Conservation (phyloP, 1,140 invertebrate genomes). For the Liolophura sinensis region DNA sequence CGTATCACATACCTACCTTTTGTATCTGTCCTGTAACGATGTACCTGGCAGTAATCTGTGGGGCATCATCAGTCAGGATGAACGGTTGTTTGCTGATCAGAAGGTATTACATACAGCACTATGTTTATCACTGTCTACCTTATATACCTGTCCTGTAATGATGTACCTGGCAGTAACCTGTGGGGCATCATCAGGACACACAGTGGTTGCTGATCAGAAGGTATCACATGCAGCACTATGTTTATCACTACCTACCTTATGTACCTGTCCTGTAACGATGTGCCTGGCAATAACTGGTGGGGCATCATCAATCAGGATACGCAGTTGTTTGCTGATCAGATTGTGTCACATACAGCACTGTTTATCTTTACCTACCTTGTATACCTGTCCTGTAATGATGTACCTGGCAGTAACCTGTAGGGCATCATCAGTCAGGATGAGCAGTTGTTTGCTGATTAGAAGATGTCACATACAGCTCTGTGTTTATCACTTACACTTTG, state of each 20-base stretch:
- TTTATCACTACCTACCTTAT: too few relatives aligned
- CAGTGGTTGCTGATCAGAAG: conserved; percentile 38
- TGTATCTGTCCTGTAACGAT: too few relatives aligned
- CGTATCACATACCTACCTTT: conserved; percentile 15
- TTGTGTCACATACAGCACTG: conserved; percentile 18
- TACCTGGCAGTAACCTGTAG: conserved; percentile 29
- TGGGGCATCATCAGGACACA: conserved; percentile 34
- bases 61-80: too few relatives aligned
- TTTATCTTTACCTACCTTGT: too few relatives aligned
- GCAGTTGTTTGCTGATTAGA: conserved; percentile 9
- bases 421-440: too few relatives aligned
- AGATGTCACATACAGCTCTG: conserved; percentile 19
- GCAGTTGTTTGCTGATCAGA: conserved; percentile 9
- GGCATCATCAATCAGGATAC: too few relatives aligned
- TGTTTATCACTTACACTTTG: too few relatives aligned
- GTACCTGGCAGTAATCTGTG: conserved; percentile 29
- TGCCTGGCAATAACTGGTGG: conserved; percentile 29
- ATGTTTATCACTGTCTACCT: too few relatives aligned
- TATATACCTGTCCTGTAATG: too few relatives aligned
- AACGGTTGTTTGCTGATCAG: conserved; percentile 8
- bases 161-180: conserved; percentile 44
- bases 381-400: too few relatives aligned
- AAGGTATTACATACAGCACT: too few relatives aligned
- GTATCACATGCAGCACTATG: conserved; percentile 10
- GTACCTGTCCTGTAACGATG: too few relatives aligned